Evolutionary conservation across 2,113 vertebrate species (phyloP).

Genomic region (Anguilla japonica): DNA sequence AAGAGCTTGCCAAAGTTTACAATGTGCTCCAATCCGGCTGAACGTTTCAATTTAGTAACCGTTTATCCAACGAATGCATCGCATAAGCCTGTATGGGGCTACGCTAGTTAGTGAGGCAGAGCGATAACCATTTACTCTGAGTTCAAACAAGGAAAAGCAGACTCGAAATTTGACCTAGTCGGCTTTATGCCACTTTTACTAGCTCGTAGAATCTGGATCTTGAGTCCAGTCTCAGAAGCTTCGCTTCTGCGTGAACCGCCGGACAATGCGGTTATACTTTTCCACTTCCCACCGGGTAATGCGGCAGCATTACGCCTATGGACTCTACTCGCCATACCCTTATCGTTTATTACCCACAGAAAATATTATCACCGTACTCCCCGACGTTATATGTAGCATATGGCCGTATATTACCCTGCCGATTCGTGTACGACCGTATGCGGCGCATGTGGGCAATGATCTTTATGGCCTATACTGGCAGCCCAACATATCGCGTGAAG

Average conservation of each 20-base stretch:
- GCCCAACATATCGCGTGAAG: slow-evolving; percentile 44
- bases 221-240: background rate
- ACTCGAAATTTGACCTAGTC: background rate
- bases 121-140: background rate
- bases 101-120: background rate
- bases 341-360: no score
- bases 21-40: no score
- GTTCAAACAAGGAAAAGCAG: background rate
- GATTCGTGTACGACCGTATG: no score
- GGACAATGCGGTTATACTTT: background rate
- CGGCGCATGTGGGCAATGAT: no score
- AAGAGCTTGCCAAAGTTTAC: no score
- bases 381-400: no score
- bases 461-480: no score
- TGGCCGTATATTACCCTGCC: no score
- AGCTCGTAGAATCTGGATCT: no score
- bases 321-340: no score
- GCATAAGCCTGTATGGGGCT: no score
- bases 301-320: background rate
- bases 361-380: no score
- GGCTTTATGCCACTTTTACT: background rate
- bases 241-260: background rate
- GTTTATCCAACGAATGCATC: background rate
- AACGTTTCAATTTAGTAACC: background rate
- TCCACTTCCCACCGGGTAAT: background rate